A percentile compares a stretch with the other conserved stretches of the same genome.
Conservation (phyloP, 2,797 vertebrate species). For the Hoplostethus atlanticus region DNA sequence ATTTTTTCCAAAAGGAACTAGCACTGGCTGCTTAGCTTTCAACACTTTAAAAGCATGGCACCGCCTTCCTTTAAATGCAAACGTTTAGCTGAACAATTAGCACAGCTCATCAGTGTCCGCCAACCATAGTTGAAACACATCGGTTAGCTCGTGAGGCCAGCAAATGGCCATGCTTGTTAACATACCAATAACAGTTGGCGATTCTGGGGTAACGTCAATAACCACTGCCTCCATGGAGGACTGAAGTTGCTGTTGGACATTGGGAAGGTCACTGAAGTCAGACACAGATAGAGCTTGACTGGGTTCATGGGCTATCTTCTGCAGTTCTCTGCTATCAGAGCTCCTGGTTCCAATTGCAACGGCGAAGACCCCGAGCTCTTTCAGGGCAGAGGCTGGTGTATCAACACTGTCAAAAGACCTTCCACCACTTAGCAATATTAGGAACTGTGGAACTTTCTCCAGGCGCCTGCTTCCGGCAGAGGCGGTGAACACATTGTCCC, state of each 20-base stretch:
- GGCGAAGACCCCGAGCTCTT: constrained; percentile 8
- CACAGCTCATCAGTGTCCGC: too few relatives aligned
- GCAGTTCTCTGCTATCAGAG: constrained; percentile 60
- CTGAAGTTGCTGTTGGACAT: constrained; percentile 53
- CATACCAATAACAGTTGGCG: background rate
- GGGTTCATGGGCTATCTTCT: constrained; percentile 60
- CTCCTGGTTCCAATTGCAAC: constrained; percentile 54
- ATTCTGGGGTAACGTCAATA: background rate
- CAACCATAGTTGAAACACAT: too few relatives aligned
- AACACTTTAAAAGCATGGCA: too few relatives aligned
- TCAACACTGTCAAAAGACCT: constrained; percentile 40
- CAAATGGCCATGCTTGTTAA: too few relatives aligned
- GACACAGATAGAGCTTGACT: constrained; percentile 49
- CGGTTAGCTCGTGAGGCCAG: too few relatives aligned
- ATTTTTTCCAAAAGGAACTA: too few relatives aligned
- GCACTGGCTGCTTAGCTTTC: too few relatives aligned
- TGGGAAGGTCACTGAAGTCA: constrained; percentile 60
- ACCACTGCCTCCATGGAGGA: constrained; percentile 46
- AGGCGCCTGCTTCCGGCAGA: constrained; percentile 54
- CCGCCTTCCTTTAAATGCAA: too few relatives aligned
- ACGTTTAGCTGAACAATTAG: too few relatives aligned
- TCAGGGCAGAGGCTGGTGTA: constrained; percentile 30
- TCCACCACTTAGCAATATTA: constrained; percentile 57
- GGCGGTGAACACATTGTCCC: constrained; percentile 34
- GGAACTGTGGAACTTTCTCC: constrained; percentile 32